Base-by-base conservation (phyloP, 2,113 vertebrate species). In the Nipponia nippon region DNA sequence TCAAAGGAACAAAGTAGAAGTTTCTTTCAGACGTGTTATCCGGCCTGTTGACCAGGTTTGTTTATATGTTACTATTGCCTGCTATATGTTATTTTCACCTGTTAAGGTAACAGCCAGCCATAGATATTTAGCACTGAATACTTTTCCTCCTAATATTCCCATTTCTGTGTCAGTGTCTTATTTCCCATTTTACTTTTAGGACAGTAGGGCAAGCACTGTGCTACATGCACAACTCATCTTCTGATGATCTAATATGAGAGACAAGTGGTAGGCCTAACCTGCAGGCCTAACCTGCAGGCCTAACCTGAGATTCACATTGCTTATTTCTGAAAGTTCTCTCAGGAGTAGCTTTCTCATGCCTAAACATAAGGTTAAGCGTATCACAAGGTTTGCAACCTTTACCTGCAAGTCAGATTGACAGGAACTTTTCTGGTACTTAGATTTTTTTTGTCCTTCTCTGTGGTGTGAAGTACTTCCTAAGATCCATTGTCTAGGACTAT, bases 11-110 rank as follows among this genome's bases (percentile, higher is more conserved):
- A 9, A 87, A 73, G 84, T 97, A 10, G 79, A 97, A 95, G 88
- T 98, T 56, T 98, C 72, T 62, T 89, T 92, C n/a, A 97, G 85
- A 56, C 98, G 98, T 55, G 69, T 99, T 40, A 79, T 98, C 67
- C 98, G 94, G 15, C 67, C 92, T 13, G 77, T 97, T 30, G 95
- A 97, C 65, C 98, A 99, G 98, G 99, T 99, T 92, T 82, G 97
- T 96, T 80, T 46, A 25, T 81, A 46, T 77, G 5, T 70, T 85
- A 16, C 79, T 88, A 27, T 52, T 23, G 0, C 21, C 22, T 69
- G 13, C 30, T 50, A 2, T 50, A 16, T 82, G n/a, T 61, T 50
- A 29, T 46, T 67, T 29, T 63, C 62, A 78, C n/a, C 7, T 88
- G 29, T 17, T 70, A 62, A 66, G 61, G 22, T 80, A 87, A 40